A percentile compares a stretch with the other conserved stretches of the same genome.
Evolutionary conservation across 2,888 invertebrate genomes (phyloP).

Genomic region (Notocelia uddmanniana): DNA sequence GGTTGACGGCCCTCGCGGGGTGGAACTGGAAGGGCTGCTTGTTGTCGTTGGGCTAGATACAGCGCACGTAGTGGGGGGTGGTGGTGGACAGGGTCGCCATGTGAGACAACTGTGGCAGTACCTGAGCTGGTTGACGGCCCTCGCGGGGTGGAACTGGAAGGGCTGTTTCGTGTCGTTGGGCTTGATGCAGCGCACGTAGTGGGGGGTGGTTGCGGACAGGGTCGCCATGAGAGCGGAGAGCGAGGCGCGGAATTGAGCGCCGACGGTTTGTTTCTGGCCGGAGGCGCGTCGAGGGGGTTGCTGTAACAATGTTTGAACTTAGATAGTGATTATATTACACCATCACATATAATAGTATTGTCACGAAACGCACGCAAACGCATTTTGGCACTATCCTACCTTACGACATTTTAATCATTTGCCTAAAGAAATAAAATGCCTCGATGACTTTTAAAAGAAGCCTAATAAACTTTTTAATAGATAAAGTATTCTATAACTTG

Average conservation of each 20-base stretch:
- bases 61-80: too few relatives aligned
- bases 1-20: conserved; percentile 88
- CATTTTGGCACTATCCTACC: too few relatives aligned
- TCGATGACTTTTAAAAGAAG: too few relatives aligned
- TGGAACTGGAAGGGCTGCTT: conserved; percentile 95
- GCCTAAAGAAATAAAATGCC: too few relatives aligned
- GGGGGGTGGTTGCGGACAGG: conserved; percentile 97
- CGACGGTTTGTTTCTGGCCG: conserved; percentile 87
- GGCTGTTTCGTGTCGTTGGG: conserved; percentile 95
- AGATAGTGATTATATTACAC: too few relatives aligned
- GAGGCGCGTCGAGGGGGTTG: conserved; percentile 85
- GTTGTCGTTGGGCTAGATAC: conserved; percentile 96
- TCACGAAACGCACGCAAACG: too few relatives aligned
- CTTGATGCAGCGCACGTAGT: conserved; percentile 99
- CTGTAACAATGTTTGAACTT: conserved; percentile 69
- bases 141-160: conserved; percentile 93
- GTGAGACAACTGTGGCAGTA: conserved; percentile 77
- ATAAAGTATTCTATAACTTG: too few relatives aligned
- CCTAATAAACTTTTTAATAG: too few relatives aligned
- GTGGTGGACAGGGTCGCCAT: conserved; percentile 97
- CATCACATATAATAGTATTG: too few relatives aligned
- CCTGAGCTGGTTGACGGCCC: conserved; percentile 95
- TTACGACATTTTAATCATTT: too few relatives aligned
- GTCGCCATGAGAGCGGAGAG: conserved; percentile 96
- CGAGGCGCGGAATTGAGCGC: conserved; percentile 97